Percentiles rank a stretch among this genome's conserved stretches.
Conservation (phyloP, 1,140 invertebrate genomes). For the Neodiprion virginianus region DNA sequence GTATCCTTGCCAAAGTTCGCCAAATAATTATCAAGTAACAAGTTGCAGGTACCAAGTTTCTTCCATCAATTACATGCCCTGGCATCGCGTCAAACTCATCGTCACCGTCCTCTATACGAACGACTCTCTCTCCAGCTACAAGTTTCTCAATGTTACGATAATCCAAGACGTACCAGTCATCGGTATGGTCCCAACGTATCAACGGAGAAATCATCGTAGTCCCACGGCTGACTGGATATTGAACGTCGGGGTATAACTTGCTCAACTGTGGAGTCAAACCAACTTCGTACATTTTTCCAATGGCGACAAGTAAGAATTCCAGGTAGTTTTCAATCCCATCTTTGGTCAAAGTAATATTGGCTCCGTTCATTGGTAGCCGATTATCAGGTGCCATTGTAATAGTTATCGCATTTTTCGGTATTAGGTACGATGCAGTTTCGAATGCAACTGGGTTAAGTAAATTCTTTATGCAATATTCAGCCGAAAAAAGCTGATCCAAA, state of each 20-base stretch:
- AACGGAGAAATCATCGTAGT: slow-evolving; percentile 70
- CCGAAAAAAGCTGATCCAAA: slow-evolving; percentile 70
- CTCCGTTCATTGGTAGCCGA: slow-evolving; percentile 63
- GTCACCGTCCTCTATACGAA: slow-evolving; percentile 69
- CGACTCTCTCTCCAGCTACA: slow-evolving; percentile 68
- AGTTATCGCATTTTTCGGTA: slow-evolving; percentile 35
- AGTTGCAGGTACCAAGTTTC: slow-evolving; percentile 88
- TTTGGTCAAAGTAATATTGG: slow-evolving; percentile 38
- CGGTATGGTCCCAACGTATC: slow-evolving; percentile 71
- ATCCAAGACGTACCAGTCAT: slow-evolving; percentile 49
- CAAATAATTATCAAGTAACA: slow-evolving; percentile 86
- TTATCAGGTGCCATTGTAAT: slow-evolving; percentile 67
- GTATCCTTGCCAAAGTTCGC: slow-evolving; percentile 85
- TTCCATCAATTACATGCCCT: slow-evolving; percentile 88
- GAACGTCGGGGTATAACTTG: slow-evolving; percentile 63
- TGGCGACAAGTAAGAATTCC: slow-evolving; percentile 8
- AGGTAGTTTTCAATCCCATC: slow-evolving; percentile 62
- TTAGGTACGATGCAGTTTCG: slow-evolving; percentile 31
- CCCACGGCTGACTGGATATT: slow-evolving; percentile 67
- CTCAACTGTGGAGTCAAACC: slow-evolving; percentile 65
- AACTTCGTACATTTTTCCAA: slow-evolving; percentile 59
- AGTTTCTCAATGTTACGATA: slow-evolving; percentile 52
- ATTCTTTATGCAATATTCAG: slow-evolving; percentile 75
- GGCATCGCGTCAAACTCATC: slow-evolving; percentile 78
- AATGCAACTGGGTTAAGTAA: slow-evolving; percentile 43